Evolutionary conservation across 1,140 invertebrate species (phyloP).

Genomic region (Ceratosolen fusciceps): DNA sequence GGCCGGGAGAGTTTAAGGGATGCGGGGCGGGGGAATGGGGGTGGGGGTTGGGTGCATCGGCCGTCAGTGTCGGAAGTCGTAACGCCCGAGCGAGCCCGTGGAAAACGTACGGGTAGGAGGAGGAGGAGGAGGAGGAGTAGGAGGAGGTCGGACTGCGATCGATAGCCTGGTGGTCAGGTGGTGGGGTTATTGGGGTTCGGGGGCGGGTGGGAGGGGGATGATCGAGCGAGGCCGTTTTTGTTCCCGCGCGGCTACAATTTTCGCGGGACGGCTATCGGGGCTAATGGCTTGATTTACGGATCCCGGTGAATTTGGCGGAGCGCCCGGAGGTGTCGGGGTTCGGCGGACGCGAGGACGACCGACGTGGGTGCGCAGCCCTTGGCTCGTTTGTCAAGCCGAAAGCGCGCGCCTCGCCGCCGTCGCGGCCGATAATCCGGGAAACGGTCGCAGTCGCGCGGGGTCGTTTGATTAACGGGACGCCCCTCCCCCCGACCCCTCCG

Average conservation of each 20-base stretch:
- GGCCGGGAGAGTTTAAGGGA: too few relatives aligned
- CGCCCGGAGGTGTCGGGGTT: neutral
- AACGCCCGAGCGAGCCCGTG: too few relatives aligned
- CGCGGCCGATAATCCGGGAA: neutral
- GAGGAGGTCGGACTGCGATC: too few relatives aligned
- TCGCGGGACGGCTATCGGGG: neutral
- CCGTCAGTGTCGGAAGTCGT: too few relatives aligned
- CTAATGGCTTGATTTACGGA: conserved; percentile 36
- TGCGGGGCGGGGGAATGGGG: too few relatives aligned
- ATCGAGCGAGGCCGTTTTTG: neutral
- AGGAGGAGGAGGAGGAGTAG: too few relatives aligned
- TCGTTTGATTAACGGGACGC: conserved; percentile 37
- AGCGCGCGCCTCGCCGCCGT: conserved; percentile 23
- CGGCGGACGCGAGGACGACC: too few relatives aligned
- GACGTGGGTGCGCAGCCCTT: neutral
- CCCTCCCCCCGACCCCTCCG: conserved; percentile 54
- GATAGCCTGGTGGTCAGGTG: too few relatives aligned
- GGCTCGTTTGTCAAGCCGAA: conserved; percentile 44
- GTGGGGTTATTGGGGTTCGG: too few relatives aligned
- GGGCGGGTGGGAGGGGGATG: too few relatives aligned
- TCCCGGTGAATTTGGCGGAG: conserved; percentile 12
- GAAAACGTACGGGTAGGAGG: too few relatives aligned
- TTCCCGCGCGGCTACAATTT: neutral
- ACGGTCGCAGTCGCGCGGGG: conserved; percentile 7
- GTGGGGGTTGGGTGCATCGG: too few relatives aligned